A percentile compares a stretch with the other conserved stretches of the same genome.
These are phyloP conservation scores for Porites cylindrica DNA, from an alignment of 92 coral and sea anemone species.

Conservation along the genomic window DNA sequence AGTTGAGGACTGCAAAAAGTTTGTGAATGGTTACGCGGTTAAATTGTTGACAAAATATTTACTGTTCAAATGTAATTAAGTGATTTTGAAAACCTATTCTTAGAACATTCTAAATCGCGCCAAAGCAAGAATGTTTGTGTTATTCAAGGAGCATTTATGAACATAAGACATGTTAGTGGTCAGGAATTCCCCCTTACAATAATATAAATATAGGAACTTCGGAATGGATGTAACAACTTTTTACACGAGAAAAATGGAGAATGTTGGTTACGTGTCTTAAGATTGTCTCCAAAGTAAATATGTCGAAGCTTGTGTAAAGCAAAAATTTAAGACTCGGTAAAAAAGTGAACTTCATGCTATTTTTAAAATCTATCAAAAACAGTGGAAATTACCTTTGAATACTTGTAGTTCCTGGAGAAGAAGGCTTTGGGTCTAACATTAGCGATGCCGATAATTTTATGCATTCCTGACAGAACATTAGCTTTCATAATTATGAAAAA, in stretches of 20 bases:
- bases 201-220: too few species aligned
- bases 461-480: constrained; percentile 15
- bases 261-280: too few species aligned
- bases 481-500: not conserved
- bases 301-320: not conserved
- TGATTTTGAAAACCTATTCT: not conserved
- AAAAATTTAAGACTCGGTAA: not conserved
- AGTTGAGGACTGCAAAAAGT: not conserved
- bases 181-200: too few species aligned
- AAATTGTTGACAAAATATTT: not conserved
- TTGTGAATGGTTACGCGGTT: not conserved
- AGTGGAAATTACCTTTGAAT: constrained; percentile 9
- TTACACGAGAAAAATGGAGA: too few species aligned
- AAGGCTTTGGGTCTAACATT: not conserved
- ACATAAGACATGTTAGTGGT: too few species aligned
- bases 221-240: too few species aligned
- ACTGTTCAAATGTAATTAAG: not conserved
- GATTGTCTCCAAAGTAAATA: not conserved
- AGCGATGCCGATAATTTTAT: constrained; percentile 28
- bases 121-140: not conserved
- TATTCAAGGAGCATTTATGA: too few species aligned
- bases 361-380: not conserved
- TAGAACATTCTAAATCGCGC: not conserved
- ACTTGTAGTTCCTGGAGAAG: not conserved
- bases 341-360: not conserved